Evolutionary conservation across 2,113 vertebrate species (phyloP).

Genomic region (Sterrhoptilus dennistouni): DNA sequence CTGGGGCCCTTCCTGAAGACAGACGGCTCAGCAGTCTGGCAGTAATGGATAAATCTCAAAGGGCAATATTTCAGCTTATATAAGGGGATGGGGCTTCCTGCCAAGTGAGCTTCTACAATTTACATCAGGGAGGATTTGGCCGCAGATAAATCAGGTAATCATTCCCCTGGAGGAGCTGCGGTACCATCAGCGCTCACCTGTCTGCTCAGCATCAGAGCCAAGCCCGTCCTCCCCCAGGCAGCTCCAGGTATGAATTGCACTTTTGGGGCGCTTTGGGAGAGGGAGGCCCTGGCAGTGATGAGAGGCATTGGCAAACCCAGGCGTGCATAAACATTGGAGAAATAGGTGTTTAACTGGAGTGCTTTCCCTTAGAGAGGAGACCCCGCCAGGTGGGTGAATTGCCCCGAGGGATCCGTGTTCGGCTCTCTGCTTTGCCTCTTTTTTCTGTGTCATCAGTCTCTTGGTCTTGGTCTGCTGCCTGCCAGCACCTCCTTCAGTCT

Average conservation of each 20-base stretch:
- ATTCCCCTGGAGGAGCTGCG: neutral
- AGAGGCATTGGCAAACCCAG: neutral
- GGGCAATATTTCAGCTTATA: slow-evolving; percentile 58
- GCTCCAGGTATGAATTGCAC: neutral
- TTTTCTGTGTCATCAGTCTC: neutral
- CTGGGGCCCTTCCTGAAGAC: slow-evolving; percentile 32
- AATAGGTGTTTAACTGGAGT: neutral
- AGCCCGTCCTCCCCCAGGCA: neutral
- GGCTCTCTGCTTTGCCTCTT: neutral
- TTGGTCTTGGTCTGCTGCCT: neutral
- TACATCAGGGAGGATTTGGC: slow-evolving; percentile 56
- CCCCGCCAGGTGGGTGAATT: fast-evolving
- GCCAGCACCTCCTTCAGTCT: neutral
- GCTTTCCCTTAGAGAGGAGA: neutral
- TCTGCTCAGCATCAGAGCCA: neutral
- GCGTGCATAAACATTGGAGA: neutral
- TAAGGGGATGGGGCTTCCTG: slow-evolving; percentile 43
- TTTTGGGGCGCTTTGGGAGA: neutral
- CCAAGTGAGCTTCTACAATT: slow-evolving; percentile 50
- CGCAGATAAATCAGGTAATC: slow-evolving; percentile 44
- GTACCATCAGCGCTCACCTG: slow-evolving; percentile 24
- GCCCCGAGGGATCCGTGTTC: neutral
- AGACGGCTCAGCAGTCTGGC: slow-evolving; percentile 17
- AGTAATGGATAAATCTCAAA: slow-evolving; percentile 40
- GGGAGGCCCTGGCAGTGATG: neutral